Conservation (phyloP, 2,797 vertebrate species). For the Amblyraja radiata region DNA sequence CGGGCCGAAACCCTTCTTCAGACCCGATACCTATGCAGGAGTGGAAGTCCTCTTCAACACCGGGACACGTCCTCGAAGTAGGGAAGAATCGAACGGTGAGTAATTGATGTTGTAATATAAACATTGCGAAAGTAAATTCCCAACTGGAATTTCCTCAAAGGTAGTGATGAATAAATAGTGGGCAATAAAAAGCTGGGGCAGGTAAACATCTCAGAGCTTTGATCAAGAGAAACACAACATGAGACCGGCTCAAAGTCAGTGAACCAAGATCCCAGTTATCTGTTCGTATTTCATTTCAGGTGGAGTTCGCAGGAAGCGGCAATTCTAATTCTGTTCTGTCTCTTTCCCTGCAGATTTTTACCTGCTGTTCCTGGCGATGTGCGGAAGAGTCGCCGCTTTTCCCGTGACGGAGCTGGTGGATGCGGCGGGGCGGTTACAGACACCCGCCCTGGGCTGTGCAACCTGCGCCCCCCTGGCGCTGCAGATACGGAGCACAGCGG, state of each 20-base stretch:
- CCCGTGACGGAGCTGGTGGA: neutral
- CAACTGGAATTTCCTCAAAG: neutral
- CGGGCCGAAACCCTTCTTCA: too few species aligned
- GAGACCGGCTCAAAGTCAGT: constrained; percentile 2
- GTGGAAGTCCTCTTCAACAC: too few species aligned
- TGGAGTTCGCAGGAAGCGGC: neutral
- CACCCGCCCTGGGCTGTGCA: neutral
- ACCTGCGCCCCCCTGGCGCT: neutral
- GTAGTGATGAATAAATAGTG: neutral
- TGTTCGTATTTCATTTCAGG: neutral
- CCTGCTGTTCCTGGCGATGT: neutral
- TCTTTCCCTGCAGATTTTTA: constrained; percentile 17
- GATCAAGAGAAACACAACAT: neutral
- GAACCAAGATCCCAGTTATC: neutral
- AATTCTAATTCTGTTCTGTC: neutral
- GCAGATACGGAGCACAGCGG: constrained; percentile 1
- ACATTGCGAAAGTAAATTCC: neutral
- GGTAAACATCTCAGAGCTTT: neutral
- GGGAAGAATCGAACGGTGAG: neutral
- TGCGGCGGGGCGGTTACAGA: neutral
- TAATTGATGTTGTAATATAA: neutral
- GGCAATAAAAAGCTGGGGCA: neutral
- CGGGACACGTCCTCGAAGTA: too few species aligned
- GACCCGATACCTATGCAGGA: too few species aligned
- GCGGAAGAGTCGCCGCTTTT: neutral